Evolutionary conservation across 2,797 vertebrate genomes (phyloP).

Genomic region (Sebastes baramenuke): DNA sequence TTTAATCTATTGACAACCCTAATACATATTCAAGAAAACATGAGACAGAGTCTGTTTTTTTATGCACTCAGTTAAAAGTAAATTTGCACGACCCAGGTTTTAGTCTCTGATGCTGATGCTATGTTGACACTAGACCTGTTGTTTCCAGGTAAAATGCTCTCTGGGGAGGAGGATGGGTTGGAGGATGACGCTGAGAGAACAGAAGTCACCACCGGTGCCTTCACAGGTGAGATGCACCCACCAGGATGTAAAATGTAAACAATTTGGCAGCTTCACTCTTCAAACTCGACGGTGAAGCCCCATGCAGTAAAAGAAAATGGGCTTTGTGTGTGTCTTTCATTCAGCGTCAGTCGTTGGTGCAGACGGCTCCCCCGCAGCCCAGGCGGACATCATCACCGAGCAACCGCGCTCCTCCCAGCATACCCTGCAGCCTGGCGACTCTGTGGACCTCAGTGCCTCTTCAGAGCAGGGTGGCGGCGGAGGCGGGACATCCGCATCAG

Average conservation of each 20-base stretch:
- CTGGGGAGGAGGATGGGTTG: constrained; percentile 92
- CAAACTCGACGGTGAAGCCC: neutral
- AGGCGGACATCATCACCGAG: constrained; percentile 94
- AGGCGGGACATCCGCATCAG: constrained; percentile 75
- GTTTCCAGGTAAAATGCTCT: constrained; percentile 89
- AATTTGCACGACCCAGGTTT: neutral
- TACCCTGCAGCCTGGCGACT: constrained; percentile 90
- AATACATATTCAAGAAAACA: neutral
- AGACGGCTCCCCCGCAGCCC: constrained; percentile 79
- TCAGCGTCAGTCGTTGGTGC: constrained; percentile 86
- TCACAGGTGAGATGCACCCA: constrained; percentile 83
- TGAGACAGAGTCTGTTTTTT: neutral
- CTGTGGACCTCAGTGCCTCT: constrained; percentile 85
- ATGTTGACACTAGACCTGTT: constrained; percentile 20
- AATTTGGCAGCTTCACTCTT: neutral
- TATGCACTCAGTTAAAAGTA: neutral
- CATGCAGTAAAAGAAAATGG: neutral
- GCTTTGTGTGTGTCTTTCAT: constrained; percentile 12
- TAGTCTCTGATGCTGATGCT: neutral
- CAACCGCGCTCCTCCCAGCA: constrained; percentile 96
- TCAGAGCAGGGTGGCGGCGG: constrained; percentile 85
- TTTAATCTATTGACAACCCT: too few relatives aligned
- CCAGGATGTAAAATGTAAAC: neutral
- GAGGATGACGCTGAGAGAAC: constrained; percentile 93
- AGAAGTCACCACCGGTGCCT: constrained; percentile 86